Evolutionary conservation across 2,888 invertebrate species (phyloP).

Genomic region (Galeruca laticollis): DNA sequence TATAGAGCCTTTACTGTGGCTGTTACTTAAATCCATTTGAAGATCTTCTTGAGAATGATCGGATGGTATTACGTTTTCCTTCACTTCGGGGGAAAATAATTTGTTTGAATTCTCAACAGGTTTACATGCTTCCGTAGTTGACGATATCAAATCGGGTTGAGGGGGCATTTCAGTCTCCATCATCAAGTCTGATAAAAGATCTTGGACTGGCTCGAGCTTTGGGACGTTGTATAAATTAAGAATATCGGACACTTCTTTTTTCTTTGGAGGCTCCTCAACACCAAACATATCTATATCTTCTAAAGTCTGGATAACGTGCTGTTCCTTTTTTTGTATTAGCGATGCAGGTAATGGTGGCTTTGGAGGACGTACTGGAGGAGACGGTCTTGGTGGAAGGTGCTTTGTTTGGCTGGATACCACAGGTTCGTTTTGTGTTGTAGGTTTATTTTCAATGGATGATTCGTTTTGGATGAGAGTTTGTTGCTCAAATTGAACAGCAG

Average conservation of each 20-base stretch:
- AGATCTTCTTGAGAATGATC: conserved; percentile 61
- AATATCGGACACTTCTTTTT: conserved; percentile 65
- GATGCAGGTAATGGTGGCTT: conserved; percentile 60
- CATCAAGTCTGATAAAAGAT: conserved; percentile 52
- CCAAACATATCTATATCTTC: conserved; percentile 63
- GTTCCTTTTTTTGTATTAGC: conserved; percentile 42
- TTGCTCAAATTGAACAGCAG: conserved; percentile 64
- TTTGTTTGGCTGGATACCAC: conserved; percentile 33
- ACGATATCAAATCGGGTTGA: conserved; percentile 19
- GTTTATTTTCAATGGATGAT: background rate
- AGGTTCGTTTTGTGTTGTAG: conserved; percentile 13
- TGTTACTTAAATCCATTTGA: conserved; percentile 66
- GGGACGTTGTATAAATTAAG: conserved; percentile 63
- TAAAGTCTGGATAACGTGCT: conserved; percentile 25
- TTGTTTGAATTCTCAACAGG: background rate
- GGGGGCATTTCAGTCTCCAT: conserved; percentile 44
- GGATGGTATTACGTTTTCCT: conserved; percentile 57
- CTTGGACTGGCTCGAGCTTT: conserved; percentile 48
- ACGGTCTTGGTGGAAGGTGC: conserved; percentile 53
- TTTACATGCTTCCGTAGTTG: background rate
- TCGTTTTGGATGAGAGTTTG: background rate
- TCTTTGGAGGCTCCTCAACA: conserved; percentile 50
- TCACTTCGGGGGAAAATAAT: conserved; percentile 33
- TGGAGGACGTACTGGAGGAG: conserved; percentile 56
- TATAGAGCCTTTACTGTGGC: conserved; percentile 64